Conservation (phyloP, 2,113 vertebrate genomes). For the Dendropsophus ebraccatus region DNA sequence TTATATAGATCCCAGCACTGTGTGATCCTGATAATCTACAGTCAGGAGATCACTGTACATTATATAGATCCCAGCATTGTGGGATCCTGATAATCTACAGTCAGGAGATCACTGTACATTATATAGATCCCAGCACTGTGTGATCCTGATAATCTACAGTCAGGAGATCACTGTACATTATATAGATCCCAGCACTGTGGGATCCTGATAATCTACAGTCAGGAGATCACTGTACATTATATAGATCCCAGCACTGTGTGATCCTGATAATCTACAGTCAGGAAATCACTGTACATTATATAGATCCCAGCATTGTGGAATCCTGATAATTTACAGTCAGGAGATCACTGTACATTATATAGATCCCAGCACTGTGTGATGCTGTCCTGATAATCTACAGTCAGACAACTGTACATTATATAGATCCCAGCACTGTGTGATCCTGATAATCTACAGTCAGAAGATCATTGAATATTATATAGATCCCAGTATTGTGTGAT, state of each 20-base stretch:
- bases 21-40: too few relatives aligned
- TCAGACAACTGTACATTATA: not conserved
- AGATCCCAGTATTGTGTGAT: not conserved
- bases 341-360: constrained; percentile 3
- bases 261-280: too few relatives aligned
- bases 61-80: too few relatives aligned
- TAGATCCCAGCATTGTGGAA: too few relatives aligned
- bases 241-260: too few relatives aligned
- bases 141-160: not conserved
- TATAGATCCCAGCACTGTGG: not conserved
- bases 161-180: too few relatives aligned
- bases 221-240: not conserved
- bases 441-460: constrained; percentile 2
- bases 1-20: not conserved
- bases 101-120: too few relatives aligned
- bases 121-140: not conserved
- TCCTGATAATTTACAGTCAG: too few relatives aligned
- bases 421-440: too few relatives aligned
- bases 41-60: too few relatives aligned
- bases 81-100: too few relatives aligned
- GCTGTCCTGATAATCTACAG: constrained; percentile 3
- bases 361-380: too few relatives aligned
- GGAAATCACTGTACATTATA: not conserved
- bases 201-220: not conserved
- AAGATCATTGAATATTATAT: not conserved